phyloP scores from a whole-genome alignment of 2,797 vertebrate genomes.

The Scolopax rusticola region DNA sequence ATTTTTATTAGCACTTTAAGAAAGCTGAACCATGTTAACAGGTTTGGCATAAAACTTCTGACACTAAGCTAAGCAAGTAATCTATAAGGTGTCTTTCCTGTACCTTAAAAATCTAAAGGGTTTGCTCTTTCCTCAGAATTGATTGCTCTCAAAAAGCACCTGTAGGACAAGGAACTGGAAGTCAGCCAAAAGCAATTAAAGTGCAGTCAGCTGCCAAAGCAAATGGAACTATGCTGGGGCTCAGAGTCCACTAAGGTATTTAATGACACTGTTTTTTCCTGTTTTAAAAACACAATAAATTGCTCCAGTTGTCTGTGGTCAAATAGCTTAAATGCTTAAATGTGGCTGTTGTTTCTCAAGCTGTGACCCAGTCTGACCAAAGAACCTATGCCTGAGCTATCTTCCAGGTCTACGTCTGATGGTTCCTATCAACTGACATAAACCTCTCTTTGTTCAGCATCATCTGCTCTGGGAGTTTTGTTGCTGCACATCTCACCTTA shows the following conservation, averaged over 20 bases:
- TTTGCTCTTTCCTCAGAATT: background rate
- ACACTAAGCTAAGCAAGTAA: background rate
- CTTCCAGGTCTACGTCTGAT: background rate
- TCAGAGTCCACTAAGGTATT: background rate
- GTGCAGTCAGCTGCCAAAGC: background rate
- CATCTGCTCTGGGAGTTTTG: background rate
- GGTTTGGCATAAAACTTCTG: background rate
- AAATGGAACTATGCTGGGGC: background rate
- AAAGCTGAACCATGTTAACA: background rate
- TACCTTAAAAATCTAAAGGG: background rate
- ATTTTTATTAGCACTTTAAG: accelerated
- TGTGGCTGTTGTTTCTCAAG: accelerated
- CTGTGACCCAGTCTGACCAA: background rate
- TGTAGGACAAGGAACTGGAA: background rate
- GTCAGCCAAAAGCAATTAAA: background rate
- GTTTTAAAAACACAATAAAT: background rate
- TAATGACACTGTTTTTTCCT: background rate
- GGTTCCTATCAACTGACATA: background rate
- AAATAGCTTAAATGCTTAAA: background rate
- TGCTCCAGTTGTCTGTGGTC: background rate
- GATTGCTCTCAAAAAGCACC: background rate
- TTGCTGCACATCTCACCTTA: background rate
- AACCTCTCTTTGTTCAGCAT: background rate
- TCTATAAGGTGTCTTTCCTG: background rate
- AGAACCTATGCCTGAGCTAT: accelerated